Base-by-base conservation (phyloP, 1,140 invertebrate genomes). In the Eumaeus atala region DNA sequence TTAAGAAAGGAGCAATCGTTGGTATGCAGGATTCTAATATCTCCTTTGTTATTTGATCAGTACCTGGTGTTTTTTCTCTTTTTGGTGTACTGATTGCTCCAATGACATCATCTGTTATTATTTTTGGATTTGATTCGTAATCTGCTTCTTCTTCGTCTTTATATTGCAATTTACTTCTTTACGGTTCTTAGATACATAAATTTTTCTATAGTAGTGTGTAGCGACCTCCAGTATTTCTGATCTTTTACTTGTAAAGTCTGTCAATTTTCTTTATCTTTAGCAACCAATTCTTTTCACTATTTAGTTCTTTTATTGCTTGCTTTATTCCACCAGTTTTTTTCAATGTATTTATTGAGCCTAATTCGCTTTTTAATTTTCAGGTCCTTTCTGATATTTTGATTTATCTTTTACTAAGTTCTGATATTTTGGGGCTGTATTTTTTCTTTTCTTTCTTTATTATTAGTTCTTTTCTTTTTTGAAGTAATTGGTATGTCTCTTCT, bases 251-350 rank as follows among this genome's bases (percentile, higher is more conserved):
- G 53, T 61, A 12, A 9, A 10, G 21, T 12, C 18, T 5, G 10
- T 61, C 35, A 58, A 48, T 33, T 14, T 36, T 18, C 49, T 16
- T 62, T 18, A 62, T 34, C 9, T 64, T 67, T 58, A 34, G 50
- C 57, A 70, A 59, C 61, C 64, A 66, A 49, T 62, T 53, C 57
- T 57, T 66, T 21, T 62, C 47, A 55, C 64, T 60, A 10, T 44
- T n/a, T 10, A 67, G 56, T 61, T 61, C 38, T 40, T 67, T 64
- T 3, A 62, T 35, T 0, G 62, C 64, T 59, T 64, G 66, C 51
- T 14, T 59, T 10, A 48, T 58, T 1, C 59, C 62, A 16, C 66
- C 54, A 8, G 58, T n/a, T 67, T 59, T 33, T 62, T 0, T 8
- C 42, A 3, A 68, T 68, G 38, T 60, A 33, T 4, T 58, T 52